Conservation (phyloP, 64 coral and sea anemone species). For the Stichodactyla mertensii region DNA sequence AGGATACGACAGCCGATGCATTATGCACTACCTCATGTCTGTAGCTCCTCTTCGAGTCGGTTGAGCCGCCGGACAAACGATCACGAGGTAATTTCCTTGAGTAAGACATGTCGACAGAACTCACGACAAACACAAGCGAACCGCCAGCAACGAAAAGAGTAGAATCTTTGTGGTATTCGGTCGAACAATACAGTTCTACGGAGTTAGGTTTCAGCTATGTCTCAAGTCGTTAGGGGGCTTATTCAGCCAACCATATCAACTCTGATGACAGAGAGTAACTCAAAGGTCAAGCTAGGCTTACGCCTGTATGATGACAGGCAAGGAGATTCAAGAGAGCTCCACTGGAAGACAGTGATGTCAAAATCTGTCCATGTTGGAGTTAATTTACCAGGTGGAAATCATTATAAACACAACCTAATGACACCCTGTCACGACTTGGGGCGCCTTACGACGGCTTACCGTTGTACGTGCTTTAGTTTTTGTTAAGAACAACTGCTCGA, state of each 20-base stretch:
- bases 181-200: background rate
- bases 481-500: too few relatives aligned
- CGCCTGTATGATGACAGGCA: background rate
- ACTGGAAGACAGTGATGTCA: background rate
- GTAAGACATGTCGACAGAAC: background rate
- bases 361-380: background rate
- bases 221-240: background rate
- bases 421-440: too few relatives aligned
- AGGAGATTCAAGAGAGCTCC: background rate
- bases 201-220: background rate
- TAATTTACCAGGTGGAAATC: background rate
- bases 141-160: background rate
- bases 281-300: background rate
- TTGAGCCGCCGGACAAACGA: background rate
- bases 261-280: background rate
- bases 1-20: background rate
- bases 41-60: background rate
- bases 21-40: background rate
- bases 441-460: too few relatives aligned
- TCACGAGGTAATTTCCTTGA: background rate
- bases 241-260: background rate
- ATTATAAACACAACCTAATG: too few relatives aligned
- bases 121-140: background rate
- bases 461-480: too few relatives aligned
- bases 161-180: background rate